phyloP scores from a whole-genome alignment of 2,888 invertebrate species.

The Lathronympha strigana region DNA sequence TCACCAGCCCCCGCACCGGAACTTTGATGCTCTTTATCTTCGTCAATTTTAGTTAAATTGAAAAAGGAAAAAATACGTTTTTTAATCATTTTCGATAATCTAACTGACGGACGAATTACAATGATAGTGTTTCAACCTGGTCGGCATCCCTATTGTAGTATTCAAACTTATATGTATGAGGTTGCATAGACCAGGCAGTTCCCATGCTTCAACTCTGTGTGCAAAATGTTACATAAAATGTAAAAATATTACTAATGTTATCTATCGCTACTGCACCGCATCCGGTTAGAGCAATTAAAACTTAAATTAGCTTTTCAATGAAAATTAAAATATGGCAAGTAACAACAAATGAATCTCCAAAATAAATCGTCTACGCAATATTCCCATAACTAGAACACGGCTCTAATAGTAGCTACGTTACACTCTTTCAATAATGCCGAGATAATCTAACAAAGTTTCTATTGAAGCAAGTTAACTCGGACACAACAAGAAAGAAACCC shows the following conservation, averaged over 20 bases:
- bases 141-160: neutral
- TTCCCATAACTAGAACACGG: slow-evolving; percentile 31
- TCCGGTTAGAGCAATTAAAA: neutral
- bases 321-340: neutral
- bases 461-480: slow-evolving; percentile 43
- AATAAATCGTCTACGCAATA: slow-evolving; percentile 5
- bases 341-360: neutral
- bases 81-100: no score
- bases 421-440: slow-evolving; percentile 38
- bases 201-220: neutral
- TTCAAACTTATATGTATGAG: neutral
- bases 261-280: neutral
- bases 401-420: slow-evolving; percentile 35
- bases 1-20: no score
- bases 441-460: slow-evolving; percentile 44
- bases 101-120: no score
- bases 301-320: neutral
- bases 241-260: neutral
- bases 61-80: no score
- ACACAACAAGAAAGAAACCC: slow-evolving; percentile 46
- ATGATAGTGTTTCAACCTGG: neutral
- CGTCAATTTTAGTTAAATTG: no score
- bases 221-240: neutral
- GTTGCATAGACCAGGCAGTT: neutral
- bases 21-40: no score